Evolutionary conservation across 1,140 invertebrate species (phyloP).

Genomic region (Aphis gossypii): DNA sequence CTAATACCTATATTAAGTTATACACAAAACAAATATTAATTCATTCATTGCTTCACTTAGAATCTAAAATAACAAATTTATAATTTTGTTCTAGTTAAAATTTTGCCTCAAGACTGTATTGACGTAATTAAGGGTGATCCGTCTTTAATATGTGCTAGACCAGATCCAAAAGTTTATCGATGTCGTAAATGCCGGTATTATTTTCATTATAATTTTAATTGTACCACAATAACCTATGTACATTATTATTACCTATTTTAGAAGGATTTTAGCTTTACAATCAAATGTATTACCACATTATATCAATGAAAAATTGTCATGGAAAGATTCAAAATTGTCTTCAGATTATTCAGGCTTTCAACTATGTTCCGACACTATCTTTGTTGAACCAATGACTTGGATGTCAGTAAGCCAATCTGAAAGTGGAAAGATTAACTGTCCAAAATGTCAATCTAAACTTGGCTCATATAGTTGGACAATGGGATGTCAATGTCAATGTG

Average conservation of each 20-base stretch:
- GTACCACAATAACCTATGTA: not conserved
- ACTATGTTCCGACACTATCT: slow-evolving; percentile 75
- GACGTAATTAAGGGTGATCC: slow-evolving; percentile 83
- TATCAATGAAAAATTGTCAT: slow-evolving; percentile 67
- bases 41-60: not conserved
- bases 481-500: slow-evolving; percentile 84
- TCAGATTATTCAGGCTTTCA: slow-evolving; percentile 41
- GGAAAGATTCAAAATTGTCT: slow-evolving; percentile 64
- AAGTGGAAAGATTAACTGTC: slow-evolving; percentile 83
- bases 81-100: slow-evolving; percentile 71
- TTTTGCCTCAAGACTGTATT: slow-evolving; percentile 78
- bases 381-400: slow-evolving; percentile 83
- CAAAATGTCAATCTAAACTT: slow-evolving; percentile 80
- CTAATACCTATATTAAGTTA: not conserved
- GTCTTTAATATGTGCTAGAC: slow-evolving; percentile 75
- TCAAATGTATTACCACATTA: slow-evolving; percentile 78
- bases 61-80: not conserved
- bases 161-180: slow-evolving; percentile 81
- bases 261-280: slow-evolving; percentile 77
- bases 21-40: not conserved
- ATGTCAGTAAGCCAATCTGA: slow-evolving; percentile 77
- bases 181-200: slow-evolving; percentile 76
- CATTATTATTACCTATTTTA: slow-evolving; percentile 59
- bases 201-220: not conserved
- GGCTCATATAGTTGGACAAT: slow-evolving; percentile 86